Evolutionary conservation across 92 coral and sea anemone species (phyloP).

Genomic region (Metridium senile): DNA sequence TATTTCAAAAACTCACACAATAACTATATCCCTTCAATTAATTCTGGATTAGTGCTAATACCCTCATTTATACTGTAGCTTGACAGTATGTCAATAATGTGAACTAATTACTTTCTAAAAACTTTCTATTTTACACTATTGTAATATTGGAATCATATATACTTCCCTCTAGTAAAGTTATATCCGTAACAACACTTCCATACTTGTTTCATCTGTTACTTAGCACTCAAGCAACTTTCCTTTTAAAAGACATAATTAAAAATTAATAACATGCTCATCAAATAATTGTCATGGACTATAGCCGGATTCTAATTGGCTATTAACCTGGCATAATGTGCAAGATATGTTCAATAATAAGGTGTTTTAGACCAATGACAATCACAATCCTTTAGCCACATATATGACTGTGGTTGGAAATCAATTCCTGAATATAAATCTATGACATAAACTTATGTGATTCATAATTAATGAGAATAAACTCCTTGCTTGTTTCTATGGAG

Average conservation of each 20-base stretch:
- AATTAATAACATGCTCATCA: constrained; percentile 1
- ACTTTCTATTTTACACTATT: background rate
- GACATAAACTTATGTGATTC: constrained; percentile 20
- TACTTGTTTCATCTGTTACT: constrained; percentile 9
- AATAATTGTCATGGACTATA: background rate
- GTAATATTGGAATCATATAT: background rate
- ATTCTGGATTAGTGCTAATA: background rate
- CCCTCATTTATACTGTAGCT: background rate
- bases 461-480: constrained; percentile 61
- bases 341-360: background rate
- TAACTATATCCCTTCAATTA: background rate
- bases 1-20: too few relatives aligned
- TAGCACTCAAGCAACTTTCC: background rate
- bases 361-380: background rate
- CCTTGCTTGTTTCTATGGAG: constrained; percentile 78
- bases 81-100: background rate
- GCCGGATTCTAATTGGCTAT: constrained; percentile 7
- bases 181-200: background rate
- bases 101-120: constrained; percentile 1
- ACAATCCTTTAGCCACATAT: background rate
- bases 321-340: background rate
- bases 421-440: constrained; percentile 6
- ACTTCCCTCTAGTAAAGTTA: background rate
- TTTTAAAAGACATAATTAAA: background rate
- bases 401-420: constrained; percentile 15